phyloP scores from a whole-genome alignment of 2,797 vertebrate genomes.

The Urophycis tenuis region DNA sequence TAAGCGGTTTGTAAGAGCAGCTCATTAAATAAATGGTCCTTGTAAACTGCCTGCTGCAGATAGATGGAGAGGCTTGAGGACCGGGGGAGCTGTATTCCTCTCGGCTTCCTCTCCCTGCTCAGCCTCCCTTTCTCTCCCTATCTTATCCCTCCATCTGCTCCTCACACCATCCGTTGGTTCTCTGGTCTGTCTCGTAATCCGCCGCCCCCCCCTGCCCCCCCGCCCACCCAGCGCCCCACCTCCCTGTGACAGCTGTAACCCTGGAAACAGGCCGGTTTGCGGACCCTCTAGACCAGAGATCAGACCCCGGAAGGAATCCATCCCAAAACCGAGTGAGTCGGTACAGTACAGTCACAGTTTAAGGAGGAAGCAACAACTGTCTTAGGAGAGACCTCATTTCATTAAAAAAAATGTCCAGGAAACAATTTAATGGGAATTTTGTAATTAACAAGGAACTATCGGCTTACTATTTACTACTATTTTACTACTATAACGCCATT shows the following conservation, averaged over 20 bases:
- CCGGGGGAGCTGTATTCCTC: conserved; percentile 47
- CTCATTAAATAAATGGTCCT: conserved; percentile 3
- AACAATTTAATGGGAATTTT: too few relatives aligned
- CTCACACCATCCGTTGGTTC: background rate
- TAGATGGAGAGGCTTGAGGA: conserved; percentile 10
- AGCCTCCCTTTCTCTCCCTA: conserved; percentile 4
- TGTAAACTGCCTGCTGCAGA: background rate
- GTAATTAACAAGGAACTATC: too few relatives aligned
- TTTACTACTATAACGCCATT: too few relatives aligned
- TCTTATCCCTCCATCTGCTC: conserved; percentile 5
- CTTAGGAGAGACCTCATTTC: too few relatives aligned
- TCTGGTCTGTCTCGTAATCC: background rate
- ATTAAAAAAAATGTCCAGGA: too few relatives aligned
- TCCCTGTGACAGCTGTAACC: background rate
- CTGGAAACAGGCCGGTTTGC: conserved; percentile 2
- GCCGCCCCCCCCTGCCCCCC: conserved; percentile 1
- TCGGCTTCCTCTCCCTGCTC: conserved; percentile 15
- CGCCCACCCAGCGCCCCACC: background rate
- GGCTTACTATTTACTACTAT: too few relatives aligned
- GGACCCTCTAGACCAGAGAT: background rate
- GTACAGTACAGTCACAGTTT: too few relatives aligned
- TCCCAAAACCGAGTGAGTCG: too few relatives aligned
- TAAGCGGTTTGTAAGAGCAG: background rate
- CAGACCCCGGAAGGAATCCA: too few relatives aligned
- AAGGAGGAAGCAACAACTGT: too few relatives aligned